Evolutionary conservation across 2,113 vertebrate species (phyloP), one percentile per base, ranked within the genome.

Genomic region (Chinchilla lanigera): DNA sequence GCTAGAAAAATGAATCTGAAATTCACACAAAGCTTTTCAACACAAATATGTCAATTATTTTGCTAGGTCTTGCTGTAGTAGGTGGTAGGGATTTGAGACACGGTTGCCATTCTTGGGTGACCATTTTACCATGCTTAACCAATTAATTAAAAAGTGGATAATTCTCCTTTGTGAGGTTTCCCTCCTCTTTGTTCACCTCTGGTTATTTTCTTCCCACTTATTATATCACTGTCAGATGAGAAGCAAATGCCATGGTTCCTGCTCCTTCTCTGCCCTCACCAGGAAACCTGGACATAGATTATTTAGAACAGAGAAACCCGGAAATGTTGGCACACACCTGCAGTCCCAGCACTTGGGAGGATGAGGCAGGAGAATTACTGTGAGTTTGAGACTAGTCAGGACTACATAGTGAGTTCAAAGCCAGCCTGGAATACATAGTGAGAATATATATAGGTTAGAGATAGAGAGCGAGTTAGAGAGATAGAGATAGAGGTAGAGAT

Each of bases 91-190:
- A 78, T 38, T 38, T 61, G 11, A 88, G 77, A 65, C 12, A 24
- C 33, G 30, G 47, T 38, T 84, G 54, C n/a, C 30, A 1, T 73
- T 83, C 38, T 92, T 83, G 65, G 33, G 69, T 88, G 30, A 96
- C 35, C 19, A 61, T 90, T 86, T 84, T 84, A 47, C 73, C 26
- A 35, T 61, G 30, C 86, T 95, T 75, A 61, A 65, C 35, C 69
- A 84, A 38, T 86, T 82, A 89, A 54, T 85, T 73, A 47, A 78
- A 47, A 65, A 41, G 60, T 54, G 69, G 44, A 83, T 30, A 41
- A 52, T 90, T 94, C 41, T 86, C n/a, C 28, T 86, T 94, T 71
- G 67, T 85, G 95, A 77, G 71, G 33, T 61, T 90, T 92, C 52
- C 50, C 71, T 95, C 56, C n/a, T 86, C 19, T n/a, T 58, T n/a